These are phyloP conservation scores for Drosophila longiperda DNA, from an alignment of 2,888 invertebrate species.

Conservation along the genomic window DNA sequence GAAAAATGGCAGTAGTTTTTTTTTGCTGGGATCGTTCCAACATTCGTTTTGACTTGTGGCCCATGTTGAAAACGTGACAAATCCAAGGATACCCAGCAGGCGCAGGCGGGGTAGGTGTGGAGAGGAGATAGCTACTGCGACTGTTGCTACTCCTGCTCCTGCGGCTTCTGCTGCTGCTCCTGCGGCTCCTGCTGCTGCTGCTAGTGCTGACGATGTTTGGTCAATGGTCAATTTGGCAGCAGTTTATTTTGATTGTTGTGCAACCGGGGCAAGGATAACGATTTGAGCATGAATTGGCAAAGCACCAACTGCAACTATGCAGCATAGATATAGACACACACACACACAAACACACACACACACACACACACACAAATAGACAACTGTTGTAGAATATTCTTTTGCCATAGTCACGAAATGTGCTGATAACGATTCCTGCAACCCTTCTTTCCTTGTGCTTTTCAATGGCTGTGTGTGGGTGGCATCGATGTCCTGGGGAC, in stretches of 20 bases:
- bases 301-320: slow-evolving; percentile 54
- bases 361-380: background rate
- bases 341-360: background rate
- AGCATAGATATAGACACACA: slow-evolving; percentile 11
- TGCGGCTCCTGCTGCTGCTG: slow-evolving; percentile 28
- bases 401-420: slow-evolving; percentile 71
- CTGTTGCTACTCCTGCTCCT: slow-evolving; percentile 28
- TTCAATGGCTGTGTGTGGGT: background rate
- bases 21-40: slow-evolving; percentile 21
- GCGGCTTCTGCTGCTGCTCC: slow-evolving; percentile 16
- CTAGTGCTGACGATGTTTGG: slow-evolving; percentile 67
- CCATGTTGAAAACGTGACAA: slow-evolving; percentile 64
- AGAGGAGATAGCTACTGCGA: background rate
- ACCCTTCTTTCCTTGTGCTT: slow-evolving; percentile 16
- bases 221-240: slow-evolving; percentile 81
- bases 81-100: slow-evolving; percentile 36
- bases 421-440: slow-evolving; percentile 62
- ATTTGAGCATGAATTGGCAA: slow-evolving; percentile 69
- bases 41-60: slow-evolving; percentile 54
- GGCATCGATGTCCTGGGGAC: slow-evolving; percentile 38
- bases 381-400: slow-evolving; percentile 43
- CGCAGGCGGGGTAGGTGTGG: background rate
- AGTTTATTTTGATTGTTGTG: slow-evolving; percentile 81
- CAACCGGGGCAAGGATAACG: slow-evolving; percentile 78
- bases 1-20: slow-evolving; percentile 41